Percentiles rank a stretch among this genome's conserved stretches.
These are phyloP conservation scores for Bucorvus abyssinicus DNA, from an alignment of 2,797 vertebrate genomes.

Conservation along the genomic window DNA sequence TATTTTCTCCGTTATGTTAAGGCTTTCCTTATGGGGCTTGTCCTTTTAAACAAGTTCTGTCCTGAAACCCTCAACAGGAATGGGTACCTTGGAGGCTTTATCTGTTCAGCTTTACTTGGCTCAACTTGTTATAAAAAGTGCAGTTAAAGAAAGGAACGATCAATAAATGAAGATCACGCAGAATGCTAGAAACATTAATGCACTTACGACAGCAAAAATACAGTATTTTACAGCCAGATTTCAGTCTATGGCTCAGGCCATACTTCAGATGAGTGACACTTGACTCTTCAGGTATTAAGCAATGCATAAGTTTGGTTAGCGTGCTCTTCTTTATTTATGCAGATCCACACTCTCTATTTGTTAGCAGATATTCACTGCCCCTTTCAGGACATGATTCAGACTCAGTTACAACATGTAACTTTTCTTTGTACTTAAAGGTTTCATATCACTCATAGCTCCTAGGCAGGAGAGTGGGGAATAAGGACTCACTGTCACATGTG, in stretches of 20 bases:
- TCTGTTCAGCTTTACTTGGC: slow-evolving; percentile 61
- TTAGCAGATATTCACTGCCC: neutral
- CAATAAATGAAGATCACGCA: neutral
- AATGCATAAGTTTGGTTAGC: neutral
- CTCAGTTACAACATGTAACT: neutral
- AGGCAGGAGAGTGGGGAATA: neutral
- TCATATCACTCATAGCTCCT: neutral
- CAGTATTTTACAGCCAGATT: neutral
- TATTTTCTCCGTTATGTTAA: slow-evolving; percentile 25
- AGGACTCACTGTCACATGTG: neutral
- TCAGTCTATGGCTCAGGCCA: neutral
- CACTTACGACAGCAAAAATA: neutral
- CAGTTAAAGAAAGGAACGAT: slow-evolving; percentile 5
- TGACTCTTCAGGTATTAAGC: neutral
- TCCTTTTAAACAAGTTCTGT: slow-evolving; percentile 69
- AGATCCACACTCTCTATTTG: neutral
- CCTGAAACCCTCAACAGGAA: slow-evolving; percentile 64
- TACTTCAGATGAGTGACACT: neutral
- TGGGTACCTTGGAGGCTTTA: slow-evolving; percentile 61
- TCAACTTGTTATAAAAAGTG: slow-evolving; percentile 61
- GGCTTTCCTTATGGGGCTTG: slow-evolving; percentile 42
- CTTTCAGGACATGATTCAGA: neutral
- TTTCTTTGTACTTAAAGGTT: neutral
- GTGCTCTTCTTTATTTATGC: neutral
- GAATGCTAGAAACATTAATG: neutral